Conservation (phyloP, 2,113 vertebrate species). For the cat (Felis catus) region F.catus_Fca126_mat1.0 CM031417.1:40802001-40802500, state of each 20-base stretch:
- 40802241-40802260: not conserved
- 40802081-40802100: not conserved
- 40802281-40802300: not conserved
- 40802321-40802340: slow-evolving; percentile 24
- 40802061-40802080: not conserved
- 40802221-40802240: slow-evolving; percentile 51
- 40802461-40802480: slow-evolving; percentile 94
- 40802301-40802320: not conserved
- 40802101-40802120: slow-evolving; percentile 74
- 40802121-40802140: slow-evolving; percentile 92
- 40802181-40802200: slow-evolving; percentile 98
- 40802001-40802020: slow-evolving; percentile 6
- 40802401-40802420: not conserved
- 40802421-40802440: not conserved
- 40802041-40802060: not conserved
- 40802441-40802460: slow-evolving; percentile 39
- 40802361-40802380: slow-evolving; percentile 31
- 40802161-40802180: slow-evolving; percentile 99
- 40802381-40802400: not conserved
- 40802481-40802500: slow-evolving; percentile 98
- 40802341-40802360: not conserved
- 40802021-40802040: not conserved
- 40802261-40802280: not conserved
- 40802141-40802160: slow-evolving; percentile 99
- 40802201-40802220: slow-evolving; percentile 99